These are phyloP conservation scores for Cyaniris semiargus DNA, from an alignment of 2,888 invertebrate genomes.

Conservation along the genomic window DNA sequence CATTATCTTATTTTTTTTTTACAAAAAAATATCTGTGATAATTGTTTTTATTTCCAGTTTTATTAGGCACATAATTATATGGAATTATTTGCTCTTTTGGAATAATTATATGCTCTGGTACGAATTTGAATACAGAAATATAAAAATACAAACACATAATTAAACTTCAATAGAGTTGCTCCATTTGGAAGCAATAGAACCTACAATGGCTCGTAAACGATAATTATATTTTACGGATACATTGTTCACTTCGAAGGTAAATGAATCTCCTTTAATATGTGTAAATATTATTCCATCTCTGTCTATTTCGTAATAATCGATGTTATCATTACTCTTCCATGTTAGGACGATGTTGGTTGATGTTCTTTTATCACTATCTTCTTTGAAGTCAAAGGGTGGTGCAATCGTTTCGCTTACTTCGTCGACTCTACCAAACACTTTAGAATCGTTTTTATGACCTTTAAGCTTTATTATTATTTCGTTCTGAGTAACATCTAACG, in stretches of 20 bases:
- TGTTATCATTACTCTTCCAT: slow-evolving; percentile 52
- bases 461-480: slow-evolving; percentile 62
- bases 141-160: slow-evolving; percentile 44
- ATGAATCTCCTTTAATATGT: slow-evolving; percentile 51
- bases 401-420: slow-evolving; percentile 44
- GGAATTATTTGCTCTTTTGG: no score
- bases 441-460: slow-evolving; percentile 50
- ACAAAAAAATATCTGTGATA: not conserved
- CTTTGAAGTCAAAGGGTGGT: slow-evolving; percentile 50
- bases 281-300: slow-evolving; percentile 60
- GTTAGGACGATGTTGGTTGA: slow-evolving; percentile 52
- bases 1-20: slow-evolving; percentile 18
- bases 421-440: slow-evolving; percentile 50
- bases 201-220: slow-evolving; percentile 57
- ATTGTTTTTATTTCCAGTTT: not conserved
- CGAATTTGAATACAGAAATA: not conserved
- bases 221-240: slow-evolving; percentile 55
- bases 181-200: slow-evolving; percentile 61
- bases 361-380: slow-evolving; percentile 49
- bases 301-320: slow-evolving; percentile 63
- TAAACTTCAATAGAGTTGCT: slow-evolving; percentile 52
- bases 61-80: not conserved
- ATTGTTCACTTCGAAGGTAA: slow-evolving; percentile 55
- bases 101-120: not conserved
- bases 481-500: slow-evolving; percentile 53